Evolutionary conservation across 2,113 vertebrate species (phyloP), one percentile per base, ranked within the genome.

Genomic region (Lagopus muta): DNA sequence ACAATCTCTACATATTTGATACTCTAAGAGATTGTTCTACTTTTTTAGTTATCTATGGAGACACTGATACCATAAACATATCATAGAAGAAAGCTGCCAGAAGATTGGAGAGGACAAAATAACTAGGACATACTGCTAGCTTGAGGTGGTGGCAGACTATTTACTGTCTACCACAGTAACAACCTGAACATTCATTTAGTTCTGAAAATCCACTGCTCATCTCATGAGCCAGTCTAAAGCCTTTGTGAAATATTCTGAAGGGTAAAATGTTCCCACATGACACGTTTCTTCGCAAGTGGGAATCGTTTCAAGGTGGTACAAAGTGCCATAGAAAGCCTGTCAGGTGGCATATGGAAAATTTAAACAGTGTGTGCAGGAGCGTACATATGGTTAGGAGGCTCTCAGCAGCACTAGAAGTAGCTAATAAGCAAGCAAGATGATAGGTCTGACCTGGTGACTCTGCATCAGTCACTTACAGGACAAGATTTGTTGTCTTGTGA

Each of bases 321-420:
- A 85, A 94, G 72, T 54, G 81, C 50, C 55, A 67, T 6, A 50
- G 64, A 79, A 84, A 73, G 50, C 79, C 70, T 92, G 88, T 88
- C 92, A 91, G 91, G 89, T 95, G 85, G 60, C 91, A 96, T 89
- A 94, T 78, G 93, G 88, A 89, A 89, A 77, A 77, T 48, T 57
- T 60, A 79, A 89, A 52, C 72, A 47, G 42, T 2, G 5, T 66
- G 55, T 85, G 64, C 89, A 87, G 82, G 84, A 95, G 71, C 15
- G 87, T 67, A 82, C 86, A 92, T 65, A 92, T 60, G 87, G 81
- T 16, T 91, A 65, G 55, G 50, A 93, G 62, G 86, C 58, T 90
- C 71, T 64, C 60, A 67, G 67, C 84, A 85, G 71, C 28, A 21
- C 73, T 38, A 30, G 38, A 82, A 75, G 77, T 50, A 71, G 71